Evolutionary conservation across 1,140 invertebrate genomes (phyloP).

Genomic region (Panagrolaimus sp.): DNA sequence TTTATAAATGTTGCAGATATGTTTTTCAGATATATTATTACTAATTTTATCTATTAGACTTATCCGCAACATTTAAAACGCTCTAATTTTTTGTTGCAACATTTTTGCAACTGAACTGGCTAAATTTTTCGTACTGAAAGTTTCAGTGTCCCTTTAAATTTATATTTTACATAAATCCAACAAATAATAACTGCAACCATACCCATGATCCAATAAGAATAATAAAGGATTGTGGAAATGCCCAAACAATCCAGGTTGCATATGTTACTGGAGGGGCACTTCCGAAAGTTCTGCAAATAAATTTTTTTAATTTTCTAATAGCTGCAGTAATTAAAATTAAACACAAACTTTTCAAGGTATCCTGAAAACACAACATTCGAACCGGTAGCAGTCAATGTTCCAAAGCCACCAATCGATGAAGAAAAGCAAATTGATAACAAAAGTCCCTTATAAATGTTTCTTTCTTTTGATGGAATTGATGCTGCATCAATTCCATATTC

Average conservation of each 20-base stretch:
- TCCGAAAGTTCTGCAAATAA: constrained; percentile 21
- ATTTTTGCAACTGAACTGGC: no score
- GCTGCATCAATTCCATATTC: background rate
- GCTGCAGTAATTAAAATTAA: no score
- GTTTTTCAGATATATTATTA: no score
- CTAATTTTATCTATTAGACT: no score
- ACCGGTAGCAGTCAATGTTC: constrained; percentile 78
- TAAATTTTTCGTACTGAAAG: no score
- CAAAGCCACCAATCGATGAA: constrained; percentile 73
- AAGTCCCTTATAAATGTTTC: constrained; percentile 44
- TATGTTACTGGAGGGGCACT: constrained; percentile 66
- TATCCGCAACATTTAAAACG: no score
- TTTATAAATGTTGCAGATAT: no score
- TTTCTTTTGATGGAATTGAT: background rate
- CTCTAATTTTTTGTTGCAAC: no score
- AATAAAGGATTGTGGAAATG: constrained; percentile 69
- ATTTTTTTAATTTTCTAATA: background rate
- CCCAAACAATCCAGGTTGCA: constrained; percentile 71
- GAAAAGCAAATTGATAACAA: constrained; percentile 75
- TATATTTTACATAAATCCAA: constrained; percentile 63
- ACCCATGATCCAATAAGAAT: constrained; percentile 70
- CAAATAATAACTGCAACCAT: constrained; percentile 68
- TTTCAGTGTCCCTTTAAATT: no score
- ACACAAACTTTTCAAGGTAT: constrained; percentile 67
- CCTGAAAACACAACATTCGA: constrained; percentile 81